Conservation (phyloP, 2,797 vertebrate genomes). For the Coendou prehensilis region DNA sequence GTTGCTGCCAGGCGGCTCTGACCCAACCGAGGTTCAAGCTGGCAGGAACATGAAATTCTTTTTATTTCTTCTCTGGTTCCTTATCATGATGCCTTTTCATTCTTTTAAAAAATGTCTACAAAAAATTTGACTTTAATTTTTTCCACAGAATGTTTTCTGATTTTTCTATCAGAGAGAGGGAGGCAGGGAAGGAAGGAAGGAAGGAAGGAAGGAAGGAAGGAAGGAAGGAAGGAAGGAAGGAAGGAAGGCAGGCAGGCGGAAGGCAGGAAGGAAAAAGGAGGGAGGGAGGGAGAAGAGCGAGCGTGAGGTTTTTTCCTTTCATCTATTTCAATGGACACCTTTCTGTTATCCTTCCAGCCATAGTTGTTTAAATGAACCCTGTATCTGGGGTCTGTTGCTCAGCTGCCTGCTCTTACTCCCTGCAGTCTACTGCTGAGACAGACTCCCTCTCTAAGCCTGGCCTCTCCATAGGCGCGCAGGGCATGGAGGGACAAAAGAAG, state of each 20-base stretch:
- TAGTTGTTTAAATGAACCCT: neutral
- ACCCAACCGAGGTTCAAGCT: neutral
- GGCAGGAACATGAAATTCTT: neutral
- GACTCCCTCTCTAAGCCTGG: neutral
- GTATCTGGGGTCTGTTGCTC: neutral
- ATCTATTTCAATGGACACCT: neutral
- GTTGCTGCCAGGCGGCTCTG: neutral
- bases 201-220: neutral
- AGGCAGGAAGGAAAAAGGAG: no score
- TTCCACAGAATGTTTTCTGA: slow-evolving; percentile 10
- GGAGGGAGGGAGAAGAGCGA: neutral
- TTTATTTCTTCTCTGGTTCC: neutral
- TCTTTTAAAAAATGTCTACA: neutral
- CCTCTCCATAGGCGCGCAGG: neutral
- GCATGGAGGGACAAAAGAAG: neutral
- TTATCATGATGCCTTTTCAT: neutral
- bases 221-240: no score
- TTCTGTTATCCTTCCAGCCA: neutral
- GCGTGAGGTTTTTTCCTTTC: neutral
- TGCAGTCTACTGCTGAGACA: neutral
- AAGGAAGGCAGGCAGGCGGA: no score
- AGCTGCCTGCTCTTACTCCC: neutral
- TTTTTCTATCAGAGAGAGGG: neutral
- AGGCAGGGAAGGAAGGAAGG: no score
- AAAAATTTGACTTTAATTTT: slow-evolving; percentile 43